Evolutionary conservation across 2,888 invertebrate genomes (phyloP), one percentile per base, ranked within the genome.

Genomic region (Horisme vitalbata): DNA sequence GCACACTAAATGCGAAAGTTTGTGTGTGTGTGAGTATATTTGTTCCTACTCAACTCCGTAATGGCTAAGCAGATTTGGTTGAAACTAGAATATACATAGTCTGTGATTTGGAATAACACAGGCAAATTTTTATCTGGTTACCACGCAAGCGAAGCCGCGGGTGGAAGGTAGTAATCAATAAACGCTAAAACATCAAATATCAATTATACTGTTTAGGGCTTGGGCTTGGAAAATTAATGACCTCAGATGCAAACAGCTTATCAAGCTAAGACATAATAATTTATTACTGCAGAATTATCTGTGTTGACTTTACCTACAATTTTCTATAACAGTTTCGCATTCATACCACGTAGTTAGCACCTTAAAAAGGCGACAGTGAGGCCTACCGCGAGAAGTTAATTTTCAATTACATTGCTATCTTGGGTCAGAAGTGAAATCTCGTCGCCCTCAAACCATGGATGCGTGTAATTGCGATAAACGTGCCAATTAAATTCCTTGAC

Each of bases 371-470:
- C 60, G 64, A 46, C 50, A 43, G 35, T 48, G 50, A 52, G 47
- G 44, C 44, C 38, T 45, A 58, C 55, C 58, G 45, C 53, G 49
- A 44, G 39, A 49, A 59, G 47, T 54, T 43, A 79, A 79, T 78
- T 79, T 74, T 66, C 70, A 79, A 80, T 80, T 76, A 80, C 72
- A 63, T 72, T 70, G 75, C 73, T 74, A 70, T 68, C 69, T 75
- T 71, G 68, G 83, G 83, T 81, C 83, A 81, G 72, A 81, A 85
- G 85, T 76, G 85, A 87, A 87, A 87, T 82, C 85, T 75, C 70
- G 71, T 74, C 71, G 84, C 80, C 81, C 82, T 79, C 77, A 75
- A 83, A 80, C 72, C 79, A 78, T 75, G 83, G 85, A 84, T 79
- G 87, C 88, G 82, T 86, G 83, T 87, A 86, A 88, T 88, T 86